Evolutionary conservation across 2,888 invertebrate genomes (phyloP).

Genomic region (Serripes groenlandicus): DNA sequence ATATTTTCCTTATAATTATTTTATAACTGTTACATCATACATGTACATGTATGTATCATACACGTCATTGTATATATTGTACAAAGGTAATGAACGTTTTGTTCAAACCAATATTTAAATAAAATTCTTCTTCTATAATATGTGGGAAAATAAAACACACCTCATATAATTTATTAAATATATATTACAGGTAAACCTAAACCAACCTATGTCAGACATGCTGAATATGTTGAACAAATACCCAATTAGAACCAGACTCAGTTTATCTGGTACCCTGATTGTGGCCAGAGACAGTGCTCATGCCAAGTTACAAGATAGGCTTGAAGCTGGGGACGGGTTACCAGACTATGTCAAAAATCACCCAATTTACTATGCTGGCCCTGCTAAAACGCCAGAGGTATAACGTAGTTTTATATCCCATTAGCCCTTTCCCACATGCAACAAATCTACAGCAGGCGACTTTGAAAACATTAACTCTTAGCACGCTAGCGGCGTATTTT

Average conservation of each 20-base stretch:
- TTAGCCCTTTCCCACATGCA: too few species aligned
- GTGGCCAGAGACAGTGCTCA: slow-evolving; percentile 86
- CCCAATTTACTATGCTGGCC: slow-evolving; percentile 86
- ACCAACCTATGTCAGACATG: slow-evolving; percentile 83
- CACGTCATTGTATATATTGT: too few species aligned
- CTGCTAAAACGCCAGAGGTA: slow-evolving; percentile 86
- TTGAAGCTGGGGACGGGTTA: slow-evolving; percentile 83
- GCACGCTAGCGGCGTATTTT: too few species aligned
- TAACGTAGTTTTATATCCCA: too few species aligned
- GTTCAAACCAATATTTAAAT: too few species aligned
- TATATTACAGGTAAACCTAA: slow-evolving; percentile 80
- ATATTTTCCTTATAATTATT: too few species aligned
- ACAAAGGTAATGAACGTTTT: too few species aligned
- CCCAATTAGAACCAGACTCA: slow-evolving; percentile 84
- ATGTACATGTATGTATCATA: too few species aligned
- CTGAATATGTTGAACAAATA: slow-evolving; percentile 78
- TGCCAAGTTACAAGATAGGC: slow-evolving; percentile 85
- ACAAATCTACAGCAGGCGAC: too few species aligned
- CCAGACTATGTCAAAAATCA: slow-evolving; percentile 86
- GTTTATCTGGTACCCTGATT: slow-evolving; percentile 85
- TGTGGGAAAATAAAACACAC: not conserved
- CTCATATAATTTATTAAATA: not conserved
- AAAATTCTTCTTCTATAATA: too few species aligned
- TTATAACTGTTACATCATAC: too few species aligned
- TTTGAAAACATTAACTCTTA: too few species aligned